Evolutionary conservation across 2,113 vertebrate genomes (phyloP).

Genomic region (Motacilla alba): DNA sequence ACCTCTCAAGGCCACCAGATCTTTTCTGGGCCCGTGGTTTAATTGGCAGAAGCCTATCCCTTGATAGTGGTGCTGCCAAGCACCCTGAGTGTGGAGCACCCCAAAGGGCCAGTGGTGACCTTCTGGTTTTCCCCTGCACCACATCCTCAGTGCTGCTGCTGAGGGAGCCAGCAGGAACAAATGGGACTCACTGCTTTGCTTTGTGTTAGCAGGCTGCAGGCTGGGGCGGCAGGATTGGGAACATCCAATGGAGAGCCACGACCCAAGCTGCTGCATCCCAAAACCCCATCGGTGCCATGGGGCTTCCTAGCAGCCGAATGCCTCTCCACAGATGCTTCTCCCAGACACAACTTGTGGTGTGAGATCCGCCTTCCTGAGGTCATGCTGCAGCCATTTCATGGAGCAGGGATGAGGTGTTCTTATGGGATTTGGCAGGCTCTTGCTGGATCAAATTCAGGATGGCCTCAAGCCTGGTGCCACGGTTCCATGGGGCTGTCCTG

Average conservation of each 20-base stretch:
- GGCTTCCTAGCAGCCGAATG: accelerated
- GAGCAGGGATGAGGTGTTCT: background rate
- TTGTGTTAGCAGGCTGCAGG: background rate
- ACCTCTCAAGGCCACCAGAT: background rate
- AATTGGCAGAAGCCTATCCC: accelerated
- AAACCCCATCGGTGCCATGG: accelerated
- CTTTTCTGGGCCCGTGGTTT: background rate
- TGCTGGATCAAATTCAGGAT: background rate
- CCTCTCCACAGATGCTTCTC: background rate
- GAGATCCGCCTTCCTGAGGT: background rate
- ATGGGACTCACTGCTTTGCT: background rate
- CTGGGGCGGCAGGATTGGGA: background rate
- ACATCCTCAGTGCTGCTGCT: background rate
- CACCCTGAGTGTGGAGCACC: background rate
- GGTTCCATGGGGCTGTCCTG: background rate
- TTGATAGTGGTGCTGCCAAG: background rate
- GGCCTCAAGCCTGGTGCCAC: background rate
- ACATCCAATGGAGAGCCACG: background rate
- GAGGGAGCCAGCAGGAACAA: background rate
- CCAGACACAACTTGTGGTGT: background rate
- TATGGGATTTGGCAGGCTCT: background rate
- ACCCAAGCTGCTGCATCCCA: background rate
- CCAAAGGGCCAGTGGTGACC: background rate
- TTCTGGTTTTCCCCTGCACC: background rate
- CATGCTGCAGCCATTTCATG: background rate